phyloP scores from a whole-genome alignment of 2,888 invertebrate genomes.

The Lithophane leautieri region DNA sequence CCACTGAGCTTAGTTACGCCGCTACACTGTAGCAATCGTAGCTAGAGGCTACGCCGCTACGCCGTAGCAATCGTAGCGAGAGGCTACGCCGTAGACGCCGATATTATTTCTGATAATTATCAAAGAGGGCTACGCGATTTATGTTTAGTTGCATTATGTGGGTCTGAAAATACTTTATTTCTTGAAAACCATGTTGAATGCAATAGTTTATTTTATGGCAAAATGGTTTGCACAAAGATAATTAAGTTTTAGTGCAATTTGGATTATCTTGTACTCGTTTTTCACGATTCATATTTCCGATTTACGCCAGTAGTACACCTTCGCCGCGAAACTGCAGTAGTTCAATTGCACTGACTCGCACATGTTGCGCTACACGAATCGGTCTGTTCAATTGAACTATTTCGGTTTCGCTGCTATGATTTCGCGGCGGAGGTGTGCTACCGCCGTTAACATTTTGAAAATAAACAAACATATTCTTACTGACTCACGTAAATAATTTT shows the following conservation, averaged over 20 bases:
- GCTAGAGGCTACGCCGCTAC: slow-evolving; percentile 56
- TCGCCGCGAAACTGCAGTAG: too few species aligned
- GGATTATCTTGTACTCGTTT: not conserved
- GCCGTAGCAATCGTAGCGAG: slow-evolving; percentile 35
- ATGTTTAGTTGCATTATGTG: slow-evolving; percentile 6
- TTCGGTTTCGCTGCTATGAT: too few species aligned
- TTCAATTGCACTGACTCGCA: too few species aligned
- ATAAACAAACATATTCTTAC: not conserved
- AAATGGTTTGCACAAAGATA: not conserved
- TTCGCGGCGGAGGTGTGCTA: too few species aligned
- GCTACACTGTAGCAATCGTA: slow-evolving; percentile 43
- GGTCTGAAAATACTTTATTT: not conserved
- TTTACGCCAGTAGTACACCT: not conserved
- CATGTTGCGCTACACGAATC: too few species aligned
- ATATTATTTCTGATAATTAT: slow-evolving; percentile 45
- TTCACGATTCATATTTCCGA: not conserved
- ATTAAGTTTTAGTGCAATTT: not conserved
- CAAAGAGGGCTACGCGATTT: slow-evolving; percentile 4
- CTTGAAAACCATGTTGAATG: not conserved
- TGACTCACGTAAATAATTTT: not conserved
- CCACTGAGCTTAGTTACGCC: slow-evolving; percentile 48
- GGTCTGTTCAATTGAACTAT: too few species aligned
- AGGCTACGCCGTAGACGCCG: slow-evolving; percentile 51
- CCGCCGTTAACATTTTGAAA: not conserved
- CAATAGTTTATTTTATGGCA: not conserved